These are phyloP conservation scores for Apodemia zela DNA, from an alignment of 2,888 invertebrate species.

Conservation along the genomic window DNA sequence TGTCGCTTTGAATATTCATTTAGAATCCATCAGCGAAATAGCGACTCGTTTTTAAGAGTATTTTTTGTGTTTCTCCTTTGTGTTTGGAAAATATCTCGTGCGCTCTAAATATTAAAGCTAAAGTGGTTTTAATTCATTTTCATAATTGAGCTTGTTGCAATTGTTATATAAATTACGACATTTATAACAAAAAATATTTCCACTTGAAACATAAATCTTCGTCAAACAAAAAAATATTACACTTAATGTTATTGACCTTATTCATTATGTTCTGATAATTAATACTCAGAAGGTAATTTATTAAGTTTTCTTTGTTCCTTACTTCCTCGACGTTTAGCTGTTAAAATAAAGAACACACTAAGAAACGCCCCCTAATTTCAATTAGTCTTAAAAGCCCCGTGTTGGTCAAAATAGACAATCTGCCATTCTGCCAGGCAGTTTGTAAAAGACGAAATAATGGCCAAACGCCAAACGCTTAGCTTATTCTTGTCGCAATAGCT, in stretches of 20 bases:
- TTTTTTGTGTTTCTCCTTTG: conserved; percentile 59
- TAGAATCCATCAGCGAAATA: conserved; percentile 67
- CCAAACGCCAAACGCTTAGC: no score
- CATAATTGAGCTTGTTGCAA: conserved; percentile 20
- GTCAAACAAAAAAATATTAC: no score
- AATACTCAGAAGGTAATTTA: conserved; percentile 79
- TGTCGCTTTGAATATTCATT: conserved; percentile 75
- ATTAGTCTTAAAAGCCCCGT: no score
- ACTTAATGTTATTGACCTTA: no score
- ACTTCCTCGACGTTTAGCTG: conserved; percentile 54
- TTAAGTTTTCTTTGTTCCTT: conserved; percentile 68
- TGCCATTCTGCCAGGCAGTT: no score
- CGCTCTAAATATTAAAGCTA: conserved; percentile 48
- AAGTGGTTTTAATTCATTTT: conserved; percentile 14
- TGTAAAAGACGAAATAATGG: no score
- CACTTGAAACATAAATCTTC: conserved; percentile 31
- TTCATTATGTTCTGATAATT: conserved; percentile 64
- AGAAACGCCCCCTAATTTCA: no score
- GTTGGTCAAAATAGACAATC: no score
- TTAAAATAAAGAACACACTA: conserved; percentile 16
- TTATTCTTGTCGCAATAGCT: no score
- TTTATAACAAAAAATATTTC: conserved; percentile 8
- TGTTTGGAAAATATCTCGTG: conserved; percentile 51
- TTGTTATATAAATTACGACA: conserved; percentile 27
- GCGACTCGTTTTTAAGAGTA: conserved; percentile 65